Percentiles rank a stretch among this genome's conserved stretches.
phyloP scores from a whole-genome alignment of 2,888 invertebrate genomes.

The Hypomecis atomaria region DNA sequence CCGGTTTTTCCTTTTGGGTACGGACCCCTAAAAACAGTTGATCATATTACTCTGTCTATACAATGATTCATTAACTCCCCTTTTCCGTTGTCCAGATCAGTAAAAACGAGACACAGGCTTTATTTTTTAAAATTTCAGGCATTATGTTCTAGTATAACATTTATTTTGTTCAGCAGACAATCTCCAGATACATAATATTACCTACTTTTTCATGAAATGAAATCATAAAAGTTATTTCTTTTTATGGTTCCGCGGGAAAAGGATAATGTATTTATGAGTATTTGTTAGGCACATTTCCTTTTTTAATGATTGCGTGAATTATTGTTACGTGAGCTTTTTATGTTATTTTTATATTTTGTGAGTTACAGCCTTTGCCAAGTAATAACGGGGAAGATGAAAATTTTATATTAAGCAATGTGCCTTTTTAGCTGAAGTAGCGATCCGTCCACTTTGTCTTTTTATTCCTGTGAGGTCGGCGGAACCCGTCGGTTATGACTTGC shows the following conservation, averaged over 20 bases:
- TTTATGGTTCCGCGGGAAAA: slow-evolving; percentile 32
- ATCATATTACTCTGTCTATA: no score
- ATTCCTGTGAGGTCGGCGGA: slow-evolving; percentile 24
- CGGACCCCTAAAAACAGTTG: no score
- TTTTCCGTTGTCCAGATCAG: not conserved
- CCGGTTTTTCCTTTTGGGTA: no score
- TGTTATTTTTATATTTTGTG: slow-evolving; percentile 18
- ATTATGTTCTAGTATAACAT: slow-evolving; percentile 16
- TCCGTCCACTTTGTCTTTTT: slow-evolving; percentile 31
- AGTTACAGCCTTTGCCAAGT: slow-evolving; percentile 9
- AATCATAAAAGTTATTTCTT: slow-evolving; percentile 32
- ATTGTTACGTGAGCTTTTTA: slow-evolving; percentile 29
- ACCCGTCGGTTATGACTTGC: slow-evolving; percentile 36
- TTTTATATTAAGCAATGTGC: slow-evolving; percentile 14
- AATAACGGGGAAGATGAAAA: slow-evolving; percentile 6
- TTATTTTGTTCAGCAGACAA: slow-evolving; percentile 21
- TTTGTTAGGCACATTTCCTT: slow-evolving; percentile 28
- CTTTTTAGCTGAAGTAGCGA: slow-evolving; percentile 25
- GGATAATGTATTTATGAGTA: slow-evolving; percentile 31
- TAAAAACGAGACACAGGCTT: not conserved
- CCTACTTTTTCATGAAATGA: slow-evolving; percentile 24
- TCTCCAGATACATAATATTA: slow-evolving; percentile 7
- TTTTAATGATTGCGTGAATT: slow-evolving; percentile 32
- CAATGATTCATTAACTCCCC: no score
- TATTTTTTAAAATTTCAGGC: not conserved